Base-by-base conservation (phyloP, 2,797 vertebrate species). In the Molossus molossus region DNA sequence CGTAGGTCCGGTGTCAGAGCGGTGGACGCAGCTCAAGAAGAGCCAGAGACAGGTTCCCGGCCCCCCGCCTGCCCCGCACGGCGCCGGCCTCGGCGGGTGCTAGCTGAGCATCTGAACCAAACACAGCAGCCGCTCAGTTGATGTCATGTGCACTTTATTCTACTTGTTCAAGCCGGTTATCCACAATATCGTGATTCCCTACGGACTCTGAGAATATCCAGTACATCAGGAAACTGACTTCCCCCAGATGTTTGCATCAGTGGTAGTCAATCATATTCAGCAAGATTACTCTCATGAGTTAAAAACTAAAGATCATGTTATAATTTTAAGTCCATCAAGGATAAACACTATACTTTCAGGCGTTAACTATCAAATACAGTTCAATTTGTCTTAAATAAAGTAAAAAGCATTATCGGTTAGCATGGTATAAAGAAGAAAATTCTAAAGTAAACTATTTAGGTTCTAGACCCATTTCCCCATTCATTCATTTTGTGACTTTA, bases 21-120 rank as follows among this genome's bases (percentile, higher is more conserved):
- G 6, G n/a, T 0, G 18, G 12, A 8, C 0, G 0, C 7, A 7
- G 57, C 53, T 20, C 4, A 2, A 29, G 65, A 40, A 60, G 55
- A 64, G 21, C 11, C 76, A 9, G 53, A 58, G 65, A 18, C 0
- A 1, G 0, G 1, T 3, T 17, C 5, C 11, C 2, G 12, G 55
- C 2, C 50, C 50, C 57, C 48, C 13, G 12, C 1, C 1, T 4
- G 25, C 29, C 33, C 20, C 0, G 65, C 65, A 1, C 1, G 6
- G 64, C 27, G 1, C 33, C 37, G 1, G 9, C n/a, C 79, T n/a
- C 11, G 0, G 6, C 0, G 0, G 64, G 40, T 0, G 6, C 73
- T 0, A 4, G 3, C 18, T 0, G 37, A 57, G 21, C n/a, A 1
- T 0, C 10, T 2, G 14, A n/a, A 1, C 27, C 58, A 11, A 29